Conservation (phyloP, 2,797 vertebrate species). For the Tenualosa ilisha region DNA sequence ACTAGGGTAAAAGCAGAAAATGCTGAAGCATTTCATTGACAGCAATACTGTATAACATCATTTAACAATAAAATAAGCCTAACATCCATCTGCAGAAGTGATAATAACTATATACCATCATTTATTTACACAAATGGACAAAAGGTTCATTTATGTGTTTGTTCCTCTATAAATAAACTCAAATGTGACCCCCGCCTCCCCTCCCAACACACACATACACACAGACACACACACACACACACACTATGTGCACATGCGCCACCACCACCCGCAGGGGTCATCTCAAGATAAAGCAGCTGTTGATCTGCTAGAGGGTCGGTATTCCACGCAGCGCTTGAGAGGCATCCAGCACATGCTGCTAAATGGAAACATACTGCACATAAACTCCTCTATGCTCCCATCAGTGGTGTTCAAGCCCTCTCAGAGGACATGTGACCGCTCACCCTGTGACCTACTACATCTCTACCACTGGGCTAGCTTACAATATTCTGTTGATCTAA, state of each 20-base stretch:
- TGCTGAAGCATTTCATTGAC: neutral
- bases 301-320: slow-evolving; percentile 37
- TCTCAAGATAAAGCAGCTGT: slow-evolving; percentile 9
- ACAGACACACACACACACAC: too few species aligned
- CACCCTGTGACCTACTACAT: neutral
- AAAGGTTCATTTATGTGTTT: neutral
- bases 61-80: neutral
- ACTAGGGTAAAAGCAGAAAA: neutral
- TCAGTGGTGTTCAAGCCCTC: neutral
- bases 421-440: neutral
- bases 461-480: neutral
- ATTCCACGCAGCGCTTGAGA: slow-evolving; percentile 28
- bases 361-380: slow-evolving; percentile 36
- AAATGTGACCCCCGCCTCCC: neutral
- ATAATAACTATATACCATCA: neutral
- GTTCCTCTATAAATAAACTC: neutral
- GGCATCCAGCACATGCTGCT: slow-evolving; percentile 31
- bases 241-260: neutral
- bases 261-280: neutral
- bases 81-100: neutral
- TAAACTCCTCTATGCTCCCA: neutral
- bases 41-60: neutral
- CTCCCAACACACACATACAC: neutral
- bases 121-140: neutral
- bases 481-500: neutral